phyloP scores from a whole-genome alignment of 1,140 invertebrate species.

The Paraescarpia echinospica region DNA sequence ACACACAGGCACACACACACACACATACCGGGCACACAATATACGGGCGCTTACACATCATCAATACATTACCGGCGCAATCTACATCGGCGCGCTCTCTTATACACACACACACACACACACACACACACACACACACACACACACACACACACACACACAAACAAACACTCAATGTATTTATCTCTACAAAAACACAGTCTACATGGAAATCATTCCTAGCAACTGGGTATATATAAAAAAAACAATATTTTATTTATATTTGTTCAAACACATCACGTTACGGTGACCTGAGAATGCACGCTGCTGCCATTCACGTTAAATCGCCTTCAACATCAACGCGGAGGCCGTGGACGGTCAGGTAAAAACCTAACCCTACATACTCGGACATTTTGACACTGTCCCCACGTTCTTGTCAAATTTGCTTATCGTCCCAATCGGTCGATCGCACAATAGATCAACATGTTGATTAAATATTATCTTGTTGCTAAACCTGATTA shows the following conservation, averaged over 20 bases:
- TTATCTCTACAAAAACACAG: neutral
- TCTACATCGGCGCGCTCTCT: no score
- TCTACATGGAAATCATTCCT: neutral
- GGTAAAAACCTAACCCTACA: neutral
- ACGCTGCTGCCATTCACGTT: neutral
- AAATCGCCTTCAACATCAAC: no score
- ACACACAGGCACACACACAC: no score
- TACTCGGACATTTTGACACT: neutral
- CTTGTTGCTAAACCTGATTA: neutral
- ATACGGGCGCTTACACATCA: no score
- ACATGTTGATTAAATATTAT: neutral
- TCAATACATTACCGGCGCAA: no score
- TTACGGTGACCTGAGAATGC: neutral
- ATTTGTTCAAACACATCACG: neutral
- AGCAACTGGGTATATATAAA: neutral
- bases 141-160: no score
- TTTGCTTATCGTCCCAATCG: constrained; percentile 4
- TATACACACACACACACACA: no score
- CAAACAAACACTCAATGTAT: neutral
- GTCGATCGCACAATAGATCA: neutral
- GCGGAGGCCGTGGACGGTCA: neutral
- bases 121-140: no score
- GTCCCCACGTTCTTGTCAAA: neutral
- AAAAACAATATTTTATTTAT: neutral
- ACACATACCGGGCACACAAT: no score